phyloP scores from a whole-genome alignment of 1,140 invertebrate species.

The Macrotrachela quadricornifera region DNA sequence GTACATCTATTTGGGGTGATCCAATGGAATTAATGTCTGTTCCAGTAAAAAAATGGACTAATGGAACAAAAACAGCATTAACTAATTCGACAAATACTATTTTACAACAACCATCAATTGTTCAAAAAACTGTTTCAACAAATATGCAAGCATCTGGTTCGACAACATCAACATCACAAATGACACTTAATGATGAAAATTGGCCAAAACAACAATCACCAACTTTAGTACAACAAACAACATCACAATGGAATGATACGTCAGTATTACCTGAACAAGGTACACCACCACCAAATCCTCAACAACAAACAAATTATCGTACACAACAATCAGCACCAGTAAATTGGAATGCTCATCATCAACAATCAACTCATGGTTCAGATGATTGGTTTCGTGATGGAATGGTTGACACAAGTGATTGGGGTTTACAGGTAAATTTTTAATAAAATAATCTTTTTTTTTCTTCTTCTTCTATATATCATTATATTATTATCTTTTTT shows the following conservation, averaged over 20 bases:
- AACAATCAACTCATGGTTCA: too few species aligned
- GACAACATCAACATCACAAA: not conserved
- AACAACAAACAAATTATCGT: not conserved
- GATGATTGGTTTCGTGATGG: not conserved
- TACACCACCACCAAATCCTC: not conserved
- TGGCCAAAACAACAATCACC: too few species aligned
- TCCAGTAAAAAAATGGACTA: conserved; percentile 4
- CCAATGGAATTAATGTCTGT: not conserved
- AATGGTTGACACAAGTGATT: conserved; percentile 1
- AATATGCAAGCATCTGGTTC: not conserved
- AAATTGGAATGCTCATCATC: not conserved
- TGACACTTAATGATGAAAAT: too few species aligned
- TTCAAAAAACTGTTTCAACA: not conserved
- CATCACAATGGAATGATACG: too few species aligned
- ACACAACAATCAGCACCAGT: not conserved
- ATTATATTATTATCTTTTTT: too few species aligned
- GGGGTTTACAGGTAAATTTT: not conserved
- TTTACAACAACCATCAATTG: not conserved
- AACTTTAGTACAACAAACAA: too few species aligned
- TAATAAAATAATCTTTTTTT: too few species aligned
- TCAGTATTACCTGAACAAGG: too few species aligned
- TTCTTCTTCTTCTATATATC: too few species aligned
- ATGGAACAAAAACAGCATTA: not conserved
- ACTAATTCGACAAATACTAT: not conserved
- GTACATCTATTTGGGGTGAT: conserved; percentile 6